phyloP scores from a whole-genome alignment of 2,113 vertebrate species.

The Anoplopoma fimbria region DNA sequence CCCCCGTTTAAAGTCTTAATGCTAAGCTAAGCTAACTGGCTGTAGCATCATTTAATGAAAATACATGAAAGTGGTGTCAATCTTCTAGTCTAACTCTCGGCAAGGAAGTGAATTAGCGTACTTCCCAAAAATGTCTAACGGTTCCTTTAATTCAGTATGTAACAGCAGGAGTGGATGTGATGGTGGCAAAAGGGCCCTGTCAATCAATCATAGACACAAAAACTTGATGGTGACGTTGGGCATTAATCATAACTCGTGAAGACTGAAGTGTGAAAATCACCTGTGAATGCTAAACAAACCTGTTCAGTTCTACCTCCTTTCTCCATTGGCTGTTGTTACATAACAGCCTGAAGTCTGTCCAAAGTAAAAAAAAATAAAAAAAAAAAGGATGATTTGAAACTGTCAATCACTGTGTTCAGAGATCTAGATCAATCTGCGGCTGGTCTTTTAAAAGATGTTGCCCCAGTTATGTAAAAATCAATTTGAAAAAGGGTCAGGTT shows the following conservation, averaged over 20 bases:
- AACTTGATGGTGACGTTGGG: slow-evolving; percentile 1
- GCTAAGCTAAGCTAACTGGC: not conserved
- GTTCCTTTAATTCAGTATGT: not conserved
- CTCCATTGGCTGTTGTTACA: slow-evolving; percentile 60
- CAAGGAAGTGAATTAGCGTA: not conserved
- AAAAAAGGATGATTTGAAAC: not conserved
- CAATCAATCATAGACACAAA: slow-evolving; percentile 33
- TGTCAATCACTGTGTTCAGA: not conserved
- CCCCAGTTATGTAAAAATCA: slow-evolving; percentile 22
- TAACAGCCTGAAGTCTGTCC: slow-evolving; percentile 30
- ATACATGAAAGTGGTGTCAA: not conserved
- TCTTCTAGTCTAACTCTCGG: not conserved
- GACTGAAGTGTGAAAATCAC: slow-evolving; percentile 42
- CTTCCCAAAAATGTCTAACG: not conserved
- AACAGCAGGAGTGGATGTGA: not conserved
- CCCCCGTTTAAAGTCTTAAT: not conserved
- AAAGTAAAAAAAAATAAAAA: not conserved
- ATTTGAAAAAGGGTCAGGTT: slow-evolving; percentile 17
- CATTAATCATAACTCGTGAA: slow-evolving; percentile 41
- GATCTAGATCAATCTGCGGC: slow-evolving; percentile 17
- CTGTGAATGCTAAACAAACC: slow-evolving; percentile 1
- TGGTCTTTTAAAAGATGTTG: slow-evolving; percentile 1
- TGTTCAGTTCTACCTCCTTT: slow-evolving; percentile 4
- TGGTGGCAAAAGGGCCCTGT: not conserved
- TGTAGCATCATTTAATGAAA: not conserved